phyloP scores from a whole-genome alignment of 2,113 vertebrate genomes.

The Oenanthe melanoleuca region DNA sequence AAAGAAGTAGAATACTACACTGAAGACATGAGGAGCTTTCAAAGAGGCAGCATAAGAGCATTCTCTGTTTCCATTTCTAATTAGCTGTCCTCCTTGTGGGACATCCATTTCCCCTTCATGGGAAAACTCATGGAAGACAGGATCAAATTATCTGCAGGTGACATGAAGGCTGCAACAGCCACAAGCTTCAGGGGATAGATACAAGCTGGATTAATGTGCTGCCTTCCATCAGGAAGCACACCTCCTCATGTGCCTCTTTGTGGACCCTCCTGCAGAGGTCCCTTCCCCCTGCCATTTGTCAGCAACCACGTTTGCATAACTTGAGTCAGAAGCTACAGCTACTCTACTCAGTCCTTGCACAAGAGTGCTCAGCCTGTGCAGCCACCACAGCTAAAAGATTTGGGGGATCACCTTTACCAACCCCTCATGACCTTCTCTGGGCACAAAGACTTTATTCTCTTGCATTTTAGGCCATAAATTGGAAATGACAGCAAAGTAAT shows the following conservation, averaged over 20 bases:
- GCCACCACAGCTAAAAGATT: neutral
- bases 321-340: neutral
- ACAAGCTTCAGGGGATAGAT: neutral
- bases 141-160: neutral
- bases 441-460: neutral
- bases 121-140: neutral
- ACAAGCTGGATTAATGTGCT: neutral
- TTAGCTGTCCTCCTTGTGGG: neutral
- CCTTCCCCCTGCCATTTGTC: neutral
- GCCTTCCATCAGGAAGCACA: neutral
- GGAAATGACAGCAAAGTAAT: slow-evolving; percentile 35
- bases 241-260: neutral
- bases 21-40: neutral
- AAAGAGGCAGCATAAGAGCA: neutral
- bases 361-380: neutral
- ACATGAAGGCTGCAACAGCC: neutral
- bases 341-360: neutral
- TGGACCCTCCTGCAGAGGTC: neutral
- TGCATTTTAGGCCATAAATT: slow-evolving; percentile 8
- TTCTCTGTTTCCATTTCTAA: neutral
- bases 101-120: neutral
- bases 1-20: neutral
- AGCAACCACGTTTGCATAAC: neutral
- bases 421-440: neutral
- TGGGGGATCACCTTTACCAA: neutral